Base-by-base conservation (phyloP, 92 coral and sea anemone species). In the Metridium senile region DNA sequence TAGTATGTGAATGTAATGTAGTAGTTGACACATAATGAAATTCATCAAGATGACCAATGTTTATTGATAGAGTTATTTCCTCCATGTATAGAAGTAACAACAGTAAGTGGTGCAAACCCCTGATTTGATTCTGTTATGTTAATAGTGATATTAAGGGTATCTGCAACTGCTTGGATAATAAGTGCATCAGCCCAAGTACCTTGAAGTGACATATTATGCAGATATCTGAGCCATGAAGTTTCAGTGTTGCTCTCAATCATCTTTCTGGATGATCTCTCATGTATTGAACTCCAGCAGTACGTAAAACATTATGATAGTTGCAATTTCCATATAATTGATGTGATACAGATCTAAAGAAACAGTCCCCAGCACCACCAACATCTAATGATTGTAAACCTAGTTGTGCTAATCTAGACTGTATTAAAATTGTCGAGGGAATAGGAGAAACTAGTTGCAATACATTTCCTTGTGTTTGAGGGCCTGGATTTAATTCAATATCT, bases 181-280 rank as follows among this genome's bases (percentile, higher is more conserved):
- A 63, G 83, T 72, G 74, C 76, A 85, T 85, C 90, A 86, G 87
- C 79, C 89, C 89, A 85, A 79, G 85, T 85, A 74, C 86, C 86
- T 74, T 81, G 74, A 34, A 22, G 49, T 26, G 58, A 62, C 85
- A 84, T 84, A 39, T 76, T 77, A 71, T 77, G 43, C 59, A 78
- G 51, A 70, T 83, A 84, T 31, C 58, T 58, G 19, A 53, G 88
- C 88, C 88, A 84, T 58, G 88, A 77, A 77, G 39, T 78, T 78
- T 84, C 73, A 70, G 84, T 84, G 65, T 84, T 77, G 74, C 84
- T 84, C 74, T 78, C 83, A 65, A 86, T 64, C 70, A 86, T 81
- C 72, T 75, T 64, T 86, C 90, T 75, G 86, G 90, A 70, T 86
- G 49, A 63, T 81, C 74, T 86, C 71, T 71, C 84, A 87, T 59